Evolutionary conservation across 2,113 vertebrate species (phyloP).

Genomic region (Alces alces): DNA sequence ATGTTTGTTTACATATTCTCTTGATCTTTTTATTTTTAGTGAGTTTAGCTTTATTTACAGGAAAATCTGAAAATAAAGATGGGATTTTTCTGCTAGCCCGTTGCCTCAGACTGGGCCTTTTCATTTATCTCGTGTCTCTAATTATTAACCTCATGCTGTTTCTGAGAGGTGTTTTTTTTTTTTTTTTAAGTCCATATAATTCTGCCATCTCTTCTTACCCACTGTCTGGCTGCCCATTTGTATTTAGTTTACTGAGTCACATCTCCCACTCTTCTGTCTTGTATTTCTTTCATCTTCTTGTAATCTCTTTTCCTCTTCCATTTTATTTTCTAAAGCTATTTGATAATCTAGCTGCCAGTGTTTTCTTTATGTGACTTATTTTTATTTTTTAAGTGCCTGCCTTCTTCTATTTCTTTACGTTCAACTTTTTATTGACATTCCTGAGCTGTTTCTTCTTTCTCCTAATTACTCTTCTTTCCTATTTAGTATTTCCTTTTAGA

Average conservation of each 20-base stretch:
- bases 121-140: not conserved
- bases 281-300: not conserved
- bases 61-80: not conserved
- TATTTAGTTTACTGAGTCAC: not conserved
- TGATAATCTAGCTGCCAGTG: not conserved
- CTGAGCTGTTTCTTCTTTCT: not conserved
- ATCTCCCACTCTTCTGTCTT: not conserved
- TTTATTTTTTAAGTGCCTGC: not conserved
- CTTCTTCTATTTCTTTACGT: not conserved
- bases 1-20: not conserved
- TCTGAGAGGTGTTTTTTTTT: not conserved
- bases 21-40: not conserved
- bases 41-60: conserved; percentile 13
- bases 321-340: conserved; percentile 16
- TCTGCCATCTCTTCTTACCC: not conserved
- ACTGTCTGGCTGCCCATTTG: not conserved
- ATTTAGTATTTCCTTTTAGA: not conserved
- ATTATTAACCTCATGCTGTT: not conserved
- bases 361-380: conserved; percentile 2
- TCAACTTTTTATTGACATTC: not conserved
- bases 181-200: not conserved
- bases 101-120: not conserved
- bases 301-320: not conserved
- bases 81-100: not conserved
- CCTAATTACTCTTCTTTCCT: not conserved